Evolutionary conservation across 2,797 vertebrate genomes (phyloP).

Genomic region (Gambelia wislizenii): DNA sequence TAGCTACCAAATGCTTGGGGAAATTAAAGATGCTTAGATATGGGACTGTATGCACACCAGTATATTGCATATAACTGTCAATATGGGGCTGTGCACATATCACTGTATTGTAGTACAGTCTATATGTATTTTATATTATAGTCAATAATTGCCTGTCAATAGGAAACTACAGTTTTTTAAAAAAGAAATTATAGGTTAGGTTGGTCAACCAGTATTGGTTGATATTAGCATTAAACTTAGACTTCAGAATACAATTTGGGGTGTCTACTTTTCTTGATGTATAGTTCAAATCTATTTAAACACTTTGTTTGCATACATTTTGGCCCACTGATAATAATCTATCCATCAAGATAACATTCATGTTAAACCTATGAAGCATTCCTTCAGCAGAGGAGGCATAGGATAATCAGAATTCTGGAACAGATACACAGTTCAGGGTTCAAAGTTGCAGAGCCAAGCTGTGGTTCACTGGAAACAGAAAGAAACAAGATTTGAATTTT

Average conservation of each 20-base stretch:
- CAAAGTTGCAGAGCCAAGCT: background rate
- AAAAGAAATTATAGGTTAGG: background rate
- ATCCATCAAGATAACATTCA: background rate
- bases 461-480: background rate
- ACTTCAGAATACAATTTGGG: background rate
- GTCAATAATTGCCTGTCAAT: background rate
- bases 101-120: too few relatives aligned
- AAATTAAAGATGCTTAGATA: background rate
- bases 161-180: background rate
- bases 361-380: background rate
- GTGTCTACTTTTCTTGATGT: background rate
- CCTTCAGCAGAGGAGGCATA: background rate
- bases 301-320: background rate
- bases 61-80: background rate
- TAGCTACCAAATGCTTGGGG: background rate
- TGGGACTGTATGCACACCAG: background rate
- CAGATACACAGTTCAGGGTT: background rate
- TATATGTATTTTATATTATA: too few relatives aligned
- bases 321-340: background rate
- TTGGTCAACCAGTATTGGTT: background rate
- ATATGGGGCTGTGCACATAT: background rate
- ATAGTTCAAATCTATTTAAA: background rate
- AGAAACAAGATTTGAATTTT: background rate
- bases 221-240: background rate
- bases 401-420: background rate